phyloP scores from a whole-genome alignment of 2,113 vertebrate species.

The Hoplias malabaricus region DNA sequence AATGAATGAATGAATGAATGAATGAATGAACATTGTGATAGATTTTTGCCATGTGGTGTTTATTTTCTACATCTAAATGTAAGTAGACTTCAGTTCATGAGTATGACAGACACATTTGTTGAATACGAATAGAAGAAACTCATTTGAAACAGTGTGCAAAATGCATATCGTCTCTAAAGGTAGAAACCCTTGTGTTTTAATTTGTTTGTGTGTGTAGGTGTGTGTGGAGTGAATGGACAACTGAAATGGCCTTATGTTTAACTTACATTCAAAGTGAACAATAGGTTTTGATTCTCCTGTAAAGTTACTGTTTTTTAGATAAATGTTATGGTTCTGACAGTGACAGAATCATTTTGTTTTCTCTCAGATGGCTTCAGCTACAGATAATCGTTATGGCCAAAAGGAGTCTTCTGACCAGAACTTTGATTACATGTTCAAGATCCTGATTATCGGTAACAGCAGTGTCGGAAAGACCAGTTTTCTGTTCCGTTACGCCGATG shows the following conservation, averaged over 20 bases:
- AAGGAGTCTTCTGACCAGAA: slow-evolving; percentile 97
- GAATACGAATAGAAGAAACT: too few species aligned
- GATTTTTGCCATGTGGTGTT: too few species aligned
- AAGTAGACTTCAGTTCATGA: neutral
- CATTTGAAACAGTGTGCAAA: neutral
- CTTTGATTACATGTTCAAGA: slow-evolving; percentile 99
- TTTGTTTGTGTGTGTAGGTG: too few species aligned
- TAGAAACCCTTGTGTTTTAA: too few species aligned
- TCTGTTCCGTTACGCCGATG: slow-evolving; percentile 93
- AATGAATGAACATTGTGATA: too few species aligned
- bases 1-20: too few species aligned
- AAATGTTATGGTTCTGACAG: neutral
- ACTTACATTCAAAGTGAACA: too few species aligned
- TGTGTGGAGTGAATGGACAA: too few species aligned
- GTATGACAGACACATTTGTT: neutral
- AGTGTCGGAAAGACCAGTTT: slow-evolving; percentile 98
- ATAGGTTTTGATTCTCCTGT: neutral
- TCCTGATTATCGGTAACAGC: slow-evolving; percentile 98
- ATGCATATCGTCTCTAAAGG: too few species aligned
- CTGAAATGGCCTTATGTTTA: too few species aligned
- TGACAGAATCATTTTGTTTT: neutral
- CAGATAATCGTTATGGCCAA: slow-evolving; percentile 85
- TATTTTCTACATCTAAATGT: too few species aligned
- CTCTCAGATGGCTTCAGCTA: slow-evolving; percentile 91
- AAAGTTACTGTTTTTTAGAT: neutral